Conservation (phyloP, 2,797 vertebrate species). For the Eulemur mongoz region DNA sequence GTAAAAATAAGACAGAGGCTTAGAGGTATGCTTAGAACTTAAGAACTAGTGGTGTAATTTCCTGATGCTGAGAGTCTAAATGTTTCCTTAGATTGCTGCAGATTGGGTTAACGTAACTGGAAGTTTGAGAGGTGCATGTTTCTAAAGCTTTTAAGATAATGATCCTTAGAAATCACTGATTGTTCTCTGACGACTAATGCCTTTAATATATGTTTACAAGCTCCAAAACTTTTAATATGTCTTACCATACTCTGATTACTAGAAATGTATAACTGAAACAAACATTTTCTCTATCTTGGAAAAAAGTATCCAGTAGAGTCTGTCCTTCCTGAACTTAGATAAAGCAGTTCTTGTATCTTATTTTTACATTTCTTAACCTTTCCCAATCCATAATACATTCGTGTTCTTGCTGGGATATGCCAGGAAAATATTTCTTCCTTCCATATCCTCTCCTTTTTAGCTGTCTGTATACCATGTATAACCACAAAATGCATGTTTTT, state of each 20-base stretch:
- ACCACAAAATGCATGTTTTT: background rate
- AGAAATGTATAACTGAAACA: slow-evolving; percentile 43
- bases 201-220: slow-evolving; percentile 56
- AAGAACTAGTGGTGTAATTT: slow-evolving; percentile 59
- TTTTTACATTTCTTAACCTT: slow-evolving; percentile 45
- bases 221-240: slow-evolving; percentile 36
- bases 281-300: slow-evolving; percentile 24
- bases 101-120: slow-evolving; percentile 58
- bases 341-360: background rate
- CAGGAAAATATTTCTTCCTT: background rate
- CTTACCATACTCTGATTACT: slow-evolving; percentile 38
- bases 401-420: background rate
- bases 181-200: slow-evolving; percentile 47
- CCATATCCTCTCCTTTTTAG: background rate
- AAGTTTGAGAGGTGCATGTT: slow-evolving; percentile 62
- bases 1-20: slow-evolving; percentile 6
- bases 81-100: slow-evolving; percentile 61
- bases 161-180: slow-evolving; percentile 54
- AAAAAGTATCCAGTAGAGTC: background rate
- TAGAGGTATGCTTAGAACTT: slow-evolving; percentile 47
- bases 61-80: slow-evolving; percentile 27
- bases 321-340: slow-evolving; percentile 31
- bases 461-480: background rate
- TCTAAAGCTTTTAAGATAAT: slow-evolving; percentile 70
- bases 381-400: background rate